Percentiles rank a stretch among this genome's conserved stretches.
These are phyloP conservation scores for Antrozous pallidus DNA, from an alignment of 2,797 vertebrate genomes.

Conservation along the genomic window DNA sequence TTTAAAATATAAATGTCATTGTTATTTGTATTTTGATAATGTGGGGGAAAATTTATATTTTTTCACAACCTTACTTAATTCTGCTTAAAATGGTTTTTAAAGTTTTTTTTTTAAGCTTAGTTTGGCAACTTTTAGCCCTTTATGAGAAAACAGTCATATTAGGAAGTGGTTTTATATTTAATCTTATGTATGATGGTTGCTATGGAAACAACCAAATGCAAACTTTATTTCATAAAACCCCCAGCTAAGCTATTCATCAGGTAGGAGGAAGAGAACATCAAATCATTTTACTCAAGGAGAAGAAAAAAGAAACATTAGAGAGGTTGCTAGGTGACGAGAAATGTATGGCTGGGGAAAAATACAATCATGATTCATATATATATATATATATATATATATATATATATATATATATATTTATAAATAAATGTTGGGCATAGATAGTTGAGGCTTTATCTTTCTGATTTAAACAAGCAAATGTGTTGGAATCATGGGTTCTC, in stretches of 20 bases:
- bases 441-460: neutral
- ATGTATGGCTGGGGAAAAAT: neutral
- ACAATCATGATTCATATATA: neutral
- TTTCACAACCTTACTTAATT: slow-evolving; percentile 5
- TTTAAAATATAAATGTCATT: slow-evolving; percentile 48
- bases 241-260: slow-evolving; percentile 55
- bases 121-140: slow-evolving; percentile 24
- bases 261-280: slow-evolving; percentile 3
- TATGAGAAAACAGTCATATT: slow-evolving; percentile 50
- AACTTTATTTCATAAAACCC: slow-evolving; percentile 60
- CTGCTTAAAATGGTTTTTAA: slow-evolving; percentile 12
- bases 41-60: neutral
- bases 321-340: neutral
- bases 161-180: slow-evolving; percentile 51
- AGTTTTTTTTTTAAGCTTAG: slow-evolving; percentile 31
- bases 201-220: slow-evolving; percentile 51
- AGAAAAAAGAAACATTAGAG: slow-evolving; percentile 4
- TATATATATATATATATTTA: slow-evolving; percentile 12
- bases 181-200: slow-evolving; percentile 57
- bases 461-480: slow-evolving; percentile 26
- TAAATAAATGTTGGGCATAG: neutral
- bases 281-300: slow-evolving; percentile 24
- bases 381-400: no score
- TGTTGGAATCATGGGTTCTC: neutral
- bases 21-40: slow-evolving; percentile 46